These are phyloP conservation scores for Eulithis prunata DNA, from an alignment of 2,888 invertebrate genomes.

Conservation along the genomic window DNA sequence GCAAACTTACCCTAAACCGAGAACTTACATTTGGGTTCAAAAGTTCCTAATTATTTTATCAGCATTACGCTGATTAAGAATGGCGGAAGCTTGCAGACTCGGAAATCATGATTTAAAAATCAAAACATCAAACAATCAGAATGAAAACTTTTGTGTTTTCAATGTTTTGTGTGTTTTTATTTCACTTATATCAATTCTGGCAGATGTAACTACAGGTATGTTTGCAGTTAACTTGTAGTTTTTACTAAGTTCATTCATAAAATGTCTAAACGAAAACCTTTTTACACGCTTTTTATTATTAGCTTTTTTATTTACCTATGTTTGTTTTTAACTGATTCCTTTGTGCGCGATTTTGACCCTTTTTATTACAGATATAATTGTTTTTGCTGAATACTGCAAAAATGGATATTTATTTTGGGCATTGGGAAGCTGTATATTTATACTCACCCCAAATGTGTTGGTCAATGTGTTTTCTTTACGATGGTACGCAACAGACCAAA, in stretches of 20 bases:
- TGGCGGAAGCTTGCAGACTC: constrained; percentile 78
- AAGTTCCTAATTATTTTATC: background rate
- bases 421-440: constrained; percentile 79
- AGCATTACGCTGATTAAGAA: constrained; percentile 49
- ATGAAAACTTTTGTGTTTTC: constrained; percentile 79
- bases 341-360: too few relatives aligned
- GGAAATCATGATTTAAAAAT: constrained; percentile 62
- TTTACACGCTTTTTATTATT: too few relatives aligned
- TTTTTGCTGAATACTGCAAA: constrained; percentile 84
- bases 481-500: constrained; percentile 80
- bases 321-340: too few relatives aligned
- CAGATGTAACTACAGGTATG: constrained; percentile 85
- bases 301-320: too few relatives aligned
- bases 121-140: constrained; percentile 65
- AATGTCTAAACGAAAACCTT: constrained; percentile 16
- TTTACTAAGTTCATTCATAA: constrained; percentile 10
- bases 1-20: constrained; percentile 29
- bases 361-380: constrained; percentile 84
- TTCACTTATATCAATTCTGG: constrained; percentile 84
- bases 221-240: constrained; percentile 19
- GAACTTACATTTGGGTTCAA: constrained; percentile 3
- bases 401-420: constrained; percentile 83
- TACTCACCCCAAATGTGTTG: constrained; percentile 82
- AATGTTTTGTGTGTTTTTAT: constrained; percentile 82
- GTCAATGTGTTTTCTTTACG: constrained; percentile 85